Base-by-base conservation (phyloP, 2,888 invertebrate species). In the Mesorhabditis spiculigera region DNA sequence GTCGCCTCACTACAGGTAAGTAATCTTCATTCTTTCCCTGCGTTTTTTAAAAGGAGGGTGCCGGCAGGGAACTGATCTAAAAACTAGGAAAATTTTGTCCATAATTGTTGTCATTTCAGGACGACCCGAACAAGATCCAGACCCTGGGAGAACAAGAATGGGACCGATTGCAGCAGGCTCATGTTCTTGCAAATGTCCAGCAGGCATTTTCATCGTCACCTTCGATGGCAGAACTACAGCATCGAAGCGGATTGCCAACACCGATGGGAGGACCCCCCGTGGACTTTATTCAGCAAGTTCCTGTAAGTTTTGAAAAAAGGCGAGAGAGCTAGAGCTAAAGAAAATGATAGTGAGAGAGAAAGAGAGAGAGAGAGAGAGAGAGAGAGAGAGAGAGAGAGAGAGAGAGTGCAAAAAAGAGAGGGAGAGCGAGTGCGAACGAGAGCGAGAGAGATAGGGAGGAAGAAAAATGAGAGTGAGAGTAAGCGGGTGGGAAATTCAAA, bases 121-220 rank as follows among this genome's bases (percentile, higher is more conserved):
- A 85, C 65, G 86, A 87, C 74, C 85, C 85, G 45, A 78, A 75
- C 63, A 86, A 87, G 75, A 82, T 86, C 42, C 86, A 87, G 70
- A 86, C 87, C n/a, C 73, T 86, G 44, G 85, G 85, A 68, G 89
- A 89, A 92, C 88, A 88, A 74, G 96, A 97, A 86, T 97, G 96
- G 96, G 95, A 96, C 88, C 93, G 95, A 86, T 87, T 96, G 74
- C 95, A 96, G 84, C 89, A 89, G 76, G 88, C 88, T 4, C 94
- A 94, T 86, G 93, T 93, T 50, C 87, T 95, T 64, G 92, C 93
- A 10, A 93, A 92, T 86, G 94, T 93, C 61, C 95, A 95, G 86
- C 94, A 94, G 69, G 80, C 80, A 4, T 80, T 80, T 65, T 80
- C 80, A 0, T 78, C 78, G 2, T 78, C 80, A 6, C 80, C 80